Evolutionary conservation across 2,888 invertebrate genomes (phyloP).

Genomic region (Dynastes grantii): DNA sequence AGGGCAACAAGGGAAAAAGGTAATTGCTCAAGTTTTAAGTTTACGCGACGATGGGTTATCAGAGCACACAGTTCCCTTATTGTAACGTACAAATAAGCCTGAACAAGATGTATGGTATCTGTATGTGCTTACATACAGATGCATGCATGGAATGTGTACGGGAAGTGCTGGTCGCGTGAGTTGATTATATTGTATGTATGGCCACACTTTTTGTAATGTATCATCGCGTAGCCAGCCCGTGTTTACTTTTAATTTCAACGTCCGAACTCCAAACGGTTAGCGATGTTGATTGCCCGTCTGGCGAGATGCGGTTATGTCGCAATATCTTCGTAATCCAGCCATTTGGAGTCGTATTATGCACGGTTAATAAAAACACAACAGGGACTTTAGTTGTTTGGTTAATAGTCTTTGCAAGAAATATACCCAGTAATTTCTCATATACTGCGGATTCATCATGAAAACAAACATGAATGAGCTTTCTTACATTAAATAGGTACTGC

Average conservation of each 20-base stretch:
- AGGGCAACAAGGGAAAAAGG: slow-evolving; percentile 28
- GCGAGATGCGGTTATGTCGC: not conserved
- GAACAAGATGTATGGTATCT: slow-evolving; percentile 27
- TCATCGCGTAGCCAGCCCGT: slow-evolving; percentile 15
- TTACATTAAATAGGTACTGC: too few relatives aligned
- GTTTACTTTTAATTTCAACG: slow-evolving; percentile 48
- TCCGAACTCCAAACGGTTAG: slow-evolving; percentile 12
- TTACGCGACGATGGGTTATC: not conserved
- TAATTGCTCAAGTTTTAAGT: slow-evolving; percentile 32
- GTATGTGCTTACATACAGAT: not conserved
- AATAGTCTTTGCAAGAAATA: too few relatives aligned
- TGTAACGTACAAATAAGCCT: slow-evolving; percentile 25
- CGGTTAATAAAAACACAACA: not conserved
- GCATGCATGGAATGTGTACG: not conserved
- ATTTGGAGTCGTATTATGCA: not conserved
- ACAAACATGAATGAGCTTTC: too few relatives aligned
- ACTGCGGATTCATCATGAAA: too few relatives aligned
- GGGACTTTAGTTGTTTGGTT: too few relatives aligned
- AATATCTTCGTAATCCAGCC: slow-evolving; percentile 10
- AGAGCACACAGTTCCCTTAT: not conserved
- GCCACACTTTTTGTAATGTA: slow-evolving; percentile 8
- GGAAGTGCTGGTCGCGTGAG: slow-evolving; percentile 8
- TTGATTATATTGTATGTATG: not conserved
- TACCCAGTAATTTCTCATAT: too few relatives aligned
- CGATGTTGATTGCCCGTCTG: slow-evolving; percentile 29